Evolutionary conservation across 2,888 invertebrate genomes (phyloP), one percentile per base, ranked within the genome.

Genomic region (Mythimna albipuncta): DNA sequence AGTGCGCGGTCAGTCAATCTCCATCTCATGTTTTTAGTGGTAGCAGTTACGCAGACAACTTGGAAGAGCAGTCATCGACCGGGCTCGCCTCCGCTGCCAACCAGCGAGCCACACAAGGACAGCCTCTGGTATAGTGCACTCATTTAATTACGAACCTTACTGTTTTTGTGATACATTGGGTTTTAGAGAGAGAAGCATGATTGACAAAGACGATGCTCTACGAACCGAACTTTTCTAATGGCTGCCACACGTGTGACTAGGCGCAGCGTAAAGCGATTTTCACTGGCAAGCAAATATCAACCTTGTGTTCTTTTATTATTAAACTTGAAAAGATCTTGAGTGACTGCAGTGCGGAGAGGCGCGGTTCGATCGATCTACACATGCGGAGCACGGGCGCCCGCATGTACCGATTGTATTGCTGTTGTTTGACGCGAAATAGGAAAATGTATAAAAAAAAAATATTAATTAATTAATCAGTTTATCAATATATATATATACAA

Each of bases 31-130:
- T 13, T 41, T 35, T 11, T 11, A 13, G 97, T 61, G 96, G 97
- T 72, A 97, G 97, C 90, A 97, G 97, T 84, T 97, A 97, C 88
- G 97, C 97, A 35, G 97, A 97, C 86, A 97, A 97, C 88, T 83
- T 96, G 81, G 97, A 97, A 75, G 93, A 94, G 73, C 97, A 96
- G 83, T 88, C 95, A 10, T 90, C 91, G 59, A 93, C 93, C 66
- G 94, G 96, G 0, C 93, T 96, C 2, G 95, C 95, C 2, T 82
- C 93, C 1, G 93, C 92, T 4, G 93, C 94, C 75, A 91, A 82
- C 71, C 93, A 92, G 77, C 92, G 95, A 9, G 88, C 94, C 70
- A 90, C 93, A 5, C 92, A 92, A 61, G 93, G 91, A 47, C 95
- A 95, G 69, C 93, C 96, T 1, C 84, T 92, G 90, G 95, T 94